Evolutionary conservation across 2,113 vertebrate species (phyloP).

Genomic region (Panthera uncia): DNA sequence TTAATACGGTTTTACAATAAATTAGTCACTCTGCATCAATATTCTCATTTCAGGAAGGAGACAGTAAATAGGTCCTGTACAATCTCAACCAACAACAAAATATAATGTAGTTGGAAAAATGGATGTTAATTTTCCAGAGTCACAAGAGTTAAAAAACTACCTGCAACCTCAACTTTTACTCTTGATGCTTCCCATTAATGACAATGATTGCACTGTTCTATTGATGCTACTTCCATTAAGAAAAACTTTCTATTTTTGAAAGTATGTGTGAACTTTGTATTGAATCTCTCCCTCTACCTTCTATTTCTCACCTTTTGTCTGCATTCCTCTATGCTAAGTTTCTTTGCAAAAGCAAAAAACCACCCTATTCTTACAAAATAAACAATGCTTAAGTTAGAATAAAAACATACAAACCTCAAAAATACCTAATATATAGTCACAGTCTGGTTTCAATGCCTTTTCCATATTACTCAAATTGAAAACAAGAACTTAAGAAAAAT

Average conservation of each 20-base stretch:
- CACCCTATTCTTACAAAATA: slow-evolving; percentile 41
- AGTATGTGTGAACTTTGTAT: neutral
- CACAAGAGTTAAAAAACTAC: slow-evolving; percentile 4
- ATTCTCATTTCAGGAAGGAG: slow-evolving; percentile 35
- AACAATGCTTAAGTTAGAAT: neutral
- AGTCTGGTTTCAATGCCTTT: slow-evolving; percentile 13
- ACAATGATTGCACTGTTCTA: neutral
- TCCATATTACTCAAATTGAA: slow-evolving; percentile 2
- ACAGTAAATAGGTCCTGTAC: neutral
- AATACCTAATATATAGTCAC: neutral
- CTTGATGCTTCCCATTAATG: slow-evolving; percentile 4
- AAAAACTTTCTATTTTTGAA: neutral
- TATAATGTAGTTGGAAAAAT: neutral
- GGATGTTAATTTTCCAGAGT: slow-evolving; percentile 11
- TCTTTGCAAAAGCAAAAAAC: slow-evolving; percentile 1
- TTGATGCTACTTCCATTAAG: neutral
- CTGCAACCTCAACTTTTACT: neutral
- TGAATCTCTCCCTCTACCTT: neutral
- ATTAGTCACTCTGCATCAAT: neutral
- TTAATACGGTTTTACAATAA: slow-evolving; percentile 6
- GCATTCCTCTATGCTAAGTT: neutral
- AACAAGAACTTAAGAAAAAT: slow-evolving; percentile 20
- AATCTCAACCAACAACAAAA: slow-evolving; percentile 50
- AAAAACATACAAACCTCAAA: neutral
- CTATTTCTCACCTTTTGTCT: slow-evolving; percentile 40